Evolutionary conservation across 1,140 invertebrate genomes (phyloP), one percentile per base, ranked within the genome.

Genomic region (Bilobella aurantiaca): DNA sequence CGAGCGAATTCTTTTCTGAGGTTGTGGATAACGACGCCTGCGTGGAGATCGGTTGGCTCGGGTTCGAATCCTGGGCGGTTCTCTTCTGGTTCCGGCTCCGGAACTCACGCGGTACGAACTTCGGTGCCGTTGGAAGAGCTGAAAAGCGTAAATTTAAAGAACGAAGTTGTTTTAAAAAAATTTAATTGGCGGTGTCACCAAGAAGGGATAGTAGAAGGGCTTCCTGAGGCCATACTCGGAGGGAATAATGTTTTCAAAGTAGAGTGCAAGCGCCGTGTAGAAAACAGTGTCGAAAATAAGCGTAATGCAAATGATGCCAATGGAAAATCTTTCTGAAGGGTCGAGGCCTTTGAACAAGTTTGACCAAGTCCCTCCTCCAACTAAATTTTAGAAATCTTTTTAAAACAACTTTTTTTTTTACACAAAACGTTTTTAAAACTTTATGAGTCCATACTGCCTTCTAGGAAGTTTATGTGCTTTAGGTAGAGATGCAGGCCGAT

Each of bases 321-420:
- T 21, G 1, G 62, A 21, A 25, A 67, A 28, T 5, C 34, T 12
- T n/a, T 59, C 58, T 3, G 63, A 63, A 28, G 37, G 65, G 23
- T 62, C 47, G 0, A 72, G 28, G 14, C 34, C 66, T 59, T 69
- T 63, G 53, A 68, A 66, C 1, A 67, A 68, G 28, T 66, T 14
- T 14, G 68, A 31, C 46, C 47, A 57, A 14, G 57, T 29, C 21
- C 25, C 47, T n/a, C n/a, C n/a, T n/a, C n/a, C n/a, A n/a, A n/a
- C n/a, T n/a, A n/a, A n/a, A n/a, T n/a, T n/a, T n/a, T n/a, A n/a
- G n/a, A n/a, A n/a, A n/a, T n/a, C n/a, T n/a, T n/a, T n/a, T n/a
- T n/a, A n/a, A n/a, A n/a, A n/a, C n/a, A n/a, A n/a, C n/a, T n/a
- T n/a, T n/a, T n/a, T n/a, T n/a, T n/a, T n/a, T n/a, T n/a, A n/a